Percentiles rank a stretch among this genome's conserved stretches.
Evolutionary conservation across 2,888 invertebrate species (phyloP).

Genomic region (Hypselothyrea guttata): DNA sequence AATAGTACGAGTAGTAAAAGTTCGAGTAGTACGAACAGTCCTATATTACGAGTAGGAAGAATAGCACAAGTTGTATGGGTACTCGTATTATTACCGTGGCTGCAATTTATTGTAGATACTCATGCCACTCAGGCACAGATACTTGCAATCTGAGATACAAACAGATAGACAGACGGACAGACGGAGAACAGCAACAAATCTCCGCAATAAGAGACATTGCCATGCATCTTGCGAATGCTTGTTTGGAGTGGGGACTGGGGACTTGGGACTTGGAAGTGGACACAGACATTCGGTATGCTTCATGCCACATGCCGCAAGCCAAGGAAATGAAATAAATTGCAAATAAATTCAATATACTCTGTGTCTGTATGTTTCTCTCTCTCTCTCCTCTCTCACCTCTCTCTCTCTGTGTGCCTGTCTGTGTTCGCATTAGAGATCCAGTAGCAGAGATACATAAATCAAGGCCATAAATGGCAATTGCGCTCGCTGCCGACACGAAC

Average conservation of each 20-base stretch:
- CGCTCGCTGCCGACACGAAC: constrained; percentile 43
- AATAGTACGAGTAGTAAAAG: too few species aligned
- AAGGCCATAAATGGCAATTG: constrained; percentile 75
- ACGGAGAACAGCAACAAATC: constrained; percentile 35
- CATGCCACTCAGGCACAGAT: constrained; percentile 21
- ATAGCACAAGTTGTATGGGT: too few species aligned
- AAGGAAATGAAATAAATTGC: constrained; percentile 74
- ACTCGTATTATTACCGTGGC: constrained; percentile 16
- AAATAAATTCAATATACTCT: constrained; percentile 69
- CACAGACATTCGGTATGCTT: constrained; percentile 27
- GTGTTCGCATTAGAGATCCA: constrained; percentile 71
- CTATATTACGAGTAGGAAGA: too few species aligned
- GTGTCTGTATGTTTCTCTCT: constrained; percentile 23
- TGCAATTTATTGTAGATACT: constrained; percentile 23
- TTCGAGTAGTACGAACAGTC: too few species aligned
- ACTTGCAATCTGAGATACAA: constrained; percentile 2
- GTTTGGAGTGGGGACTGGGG: too few species aligned
- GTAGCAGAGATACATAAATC: constrained; percentile 73
- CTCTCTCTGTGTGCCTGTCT: constrained; percentile 27
- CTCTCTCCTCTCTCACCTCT: constrained; percentile 26
- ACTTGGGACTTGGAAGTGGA: too few species aligned
- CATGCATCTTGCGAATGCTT: constrained; percentile 40
- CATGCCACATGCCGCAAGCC: constrained; percentile 64
- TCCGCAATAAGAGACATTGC: constrained; percentile 46
- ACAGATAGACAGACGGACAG: constrained; percentile 2